Conservation (phyloP, 2,797 vertebrate genomes). For the Tiaroga cobitis region DNA sequence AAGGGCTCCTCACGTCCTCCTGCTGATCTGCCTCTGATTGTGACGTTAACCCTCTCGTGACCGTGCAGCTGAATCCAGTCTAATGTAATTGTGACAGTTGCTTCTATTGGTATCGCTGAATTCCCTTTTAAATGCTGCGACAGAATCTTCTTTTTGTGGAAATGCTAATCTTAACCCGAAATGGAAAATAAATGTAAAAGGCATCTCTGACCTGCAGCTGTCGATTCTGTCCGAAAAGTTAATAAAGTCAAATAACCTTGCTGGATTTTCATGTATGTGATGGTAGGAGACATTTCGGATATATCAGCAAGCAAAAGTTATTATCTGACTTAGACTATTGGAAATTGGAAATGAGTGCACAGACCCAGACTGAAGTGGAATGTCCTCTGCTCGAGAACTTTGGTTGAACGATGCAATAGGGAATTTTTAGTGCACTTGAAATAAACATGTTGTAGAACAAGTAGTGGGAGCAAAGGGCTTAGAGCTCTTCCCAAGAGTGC, state of each 20-base stretch:
- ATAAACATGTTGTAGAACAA: conserved; percentile 37
- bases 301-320: conserved; percentile 34
- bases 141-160: background rate
- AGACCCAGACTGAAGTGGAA: conserved; percentile 46
- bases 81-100: background rate
- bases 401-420: conserved; percentile 31
- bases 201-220: conserved; percentile 17
- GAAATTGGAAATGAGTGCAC: conserved; percentile 39
- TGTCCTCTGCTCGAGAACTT: conserved; percentile 36
- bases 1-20: conserved; percentile 60
- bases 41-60: conserved; percentile 59
- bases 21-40: conserved; percentile 64
- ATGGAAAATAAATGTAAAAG: conserved; percentile 3
- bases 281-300: background rate
- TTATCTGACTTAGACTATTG: conserved; percentile 31
- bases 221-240: background rate
- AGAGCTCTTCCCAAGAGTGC: conserved; percentile 37
- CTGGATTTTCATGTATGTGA: conserved; percentile 14
- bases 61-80: background rate
- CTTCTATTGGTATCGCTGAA: background rate
- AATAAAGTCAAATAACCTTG: conserved; percentile 1
- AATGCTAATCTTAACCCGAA: background rate
- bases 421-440: conserved; percentile 37
- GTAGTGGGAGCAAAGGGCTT: conserved; percentile 28
- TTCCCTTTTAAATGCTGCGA: background rate